phyloP scores from a whole-genome alignment of 2,888 invertebrate species.

The Buathra laborator region DNA sequence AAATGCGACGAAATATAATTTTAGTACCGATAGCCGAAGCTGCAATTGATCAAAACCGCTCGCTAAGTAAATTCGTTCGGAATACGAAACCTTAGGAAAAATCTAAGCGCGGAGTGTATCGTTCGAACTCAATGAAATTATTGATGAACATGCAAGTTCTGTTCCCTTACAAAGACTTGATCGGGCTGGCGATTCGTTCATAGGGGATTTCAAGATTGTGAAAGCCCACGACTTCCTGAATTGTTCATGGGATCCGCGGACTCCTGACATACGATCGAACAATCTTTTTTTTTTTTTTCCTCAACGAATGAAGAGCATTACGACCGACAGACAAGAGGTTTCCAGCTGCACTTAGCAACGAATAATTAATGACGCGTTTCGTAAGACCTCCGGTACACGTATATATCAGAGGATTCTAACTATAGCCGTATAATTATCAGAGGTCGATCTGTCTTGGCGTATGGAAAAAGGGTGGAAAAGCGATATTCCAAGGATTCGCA shows the following conservation, averaged over 20 bases:
- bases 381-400: slow-evolving; percentile 18
- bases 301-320: slow-evolving; percentile 1
- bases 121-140: slow-evolving; percentile 57
- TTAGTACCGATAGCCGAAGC: neutral
- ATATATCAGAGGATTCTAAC: slow-evolving; percentile 1
- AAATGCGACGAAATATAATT: neutral
- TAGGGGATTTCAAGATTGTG: slow-evolving; percentile 46
- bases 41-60: neutral
- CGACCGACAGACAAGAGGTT: neutral
- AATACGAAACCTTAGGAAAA: neutral
- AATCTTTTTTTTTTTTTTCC: slow-evolving; percentile 16
- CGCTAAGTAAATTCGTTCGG: neutral
- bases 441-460: slow-evolving; percentile 41
- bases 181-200: slow-evolving; percentile 28
- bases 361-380: slow-evolving; percentile 49
- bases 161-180: slow-evolving; percentile 27
- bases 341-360: slow-evolving; percentile 6
- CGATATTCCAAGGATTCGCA: slow-evolving; percentile 44
- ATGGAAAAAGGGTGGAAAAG: slow-evolving; percentile 40
- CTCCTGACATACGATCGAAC: slow-evolving; percentile 44
- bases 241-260: slow-evolving; percentile 51
- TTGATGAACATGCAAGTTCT: slow-evolving; percentile 46
- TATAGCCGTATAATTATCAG: slow-evolving; percentile 55
- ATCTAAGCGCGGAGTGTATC: slow-evolving; percentile 4
- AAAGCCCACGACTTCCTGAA: slow-evolving; percentile 43